phyloP scores from a whole-genome alignment of 2,797 vertebrate genomes.

The Tauraco hartlaubi region DNA sequence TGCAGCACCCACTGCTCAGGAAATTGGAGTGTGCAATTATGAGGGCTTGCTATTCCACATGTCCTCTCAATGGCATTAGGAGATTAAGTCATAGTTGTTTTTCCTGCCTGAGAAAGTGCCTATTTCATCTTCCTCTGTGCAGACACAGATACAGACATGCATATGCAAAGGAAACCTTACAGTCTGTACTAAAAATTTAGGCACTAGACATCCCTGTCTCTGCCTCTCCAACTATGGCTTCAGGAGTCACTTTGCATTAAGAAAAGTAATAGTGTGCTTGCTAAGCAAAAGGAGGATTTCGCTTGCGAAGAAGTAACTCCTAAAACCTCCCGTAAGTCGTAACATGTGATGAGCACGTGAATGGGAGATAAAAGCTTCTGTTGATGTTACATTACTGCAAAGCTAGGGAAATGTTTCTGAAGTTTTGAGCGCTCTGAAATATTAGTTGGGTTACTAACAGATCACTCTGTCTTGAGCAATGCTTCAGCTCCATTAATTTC shows the following conservation, averaged over 20 bases:
- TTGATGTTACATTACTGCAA: neutral
- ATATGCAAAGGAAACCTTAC: neutral
- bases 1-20: neutral
- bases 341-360: neutral
- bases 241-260: neutral
- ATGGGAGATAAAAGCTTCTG: conserved; percentile 5
- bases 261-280: neutral
- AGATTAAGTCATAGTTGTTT: neutral
- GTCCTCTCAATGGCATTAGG: rapidly evolving
- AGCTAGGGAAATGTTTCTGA: neutral
- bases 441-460: neutral
- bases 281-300: neutral
- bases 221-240: neutral
- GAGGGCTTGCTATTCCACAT: rapidly evolving
- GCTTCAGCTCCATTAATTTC: neutral
- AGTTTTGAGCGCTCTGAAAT: neutral
- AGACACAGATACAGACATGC: no score
- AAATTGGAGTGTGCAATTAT: rapidly evolving
- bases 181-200: neutral
- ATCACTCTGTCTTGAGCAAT: neutral
- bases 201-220: neutral
- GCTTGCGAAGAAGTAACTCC: neutral
- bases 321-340: neutral
- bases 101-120: neutral
- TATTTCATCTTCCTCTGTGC: rapidly evolving